Percentiles rank a stretch among this genome's conserved stretches.
These are phyloP conservation scores for Trachymyrmex septentrionalis DNA, from an alignment of 1,140 invertebrate genomes.

Conservation along the genomic window DNA sequence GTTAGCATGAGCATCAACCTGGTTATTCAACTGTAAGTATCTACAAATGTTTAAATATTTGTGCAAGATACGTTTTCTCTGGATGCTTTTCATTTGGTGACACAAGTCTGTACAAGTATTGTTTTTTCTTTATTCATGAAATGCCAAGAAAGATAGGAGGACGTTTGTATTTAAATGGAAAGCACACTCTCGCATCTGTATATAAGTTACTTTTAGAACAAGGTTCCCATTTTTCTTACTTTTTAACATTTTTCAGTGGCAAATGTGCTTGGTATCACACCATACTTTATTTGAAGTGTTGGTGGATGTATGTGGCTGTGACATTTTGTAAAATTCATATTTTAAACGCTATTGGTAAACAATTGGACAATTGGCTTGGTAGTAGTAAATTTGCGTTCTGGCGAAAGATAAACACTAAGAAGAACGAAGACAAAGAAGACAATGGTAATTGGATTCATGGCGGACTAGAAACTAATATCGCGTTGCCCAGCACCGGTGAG, in stretches of 20 bases:
- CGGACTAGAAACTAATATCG: slow-evolving; percentile 93
- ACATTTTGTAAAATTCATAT: slow-evolving; percentile 83
- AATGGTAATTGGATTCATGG: slow-evolving; percentile 84
- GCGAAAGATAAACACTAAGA: slow-evolving; percentile 88
- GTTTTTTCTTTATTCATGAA: no score
- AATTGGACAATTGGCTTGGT: slow-evolving; percentile 88
- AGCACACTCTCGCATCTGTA: no score
- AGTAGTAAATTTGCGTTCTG: slow-evolving; percentile 88
- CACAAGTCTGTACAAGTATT: no score
- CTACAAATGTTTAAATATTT: background rate
- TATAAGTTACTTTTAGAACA: background rate
- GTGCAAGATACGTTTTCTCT: no score
- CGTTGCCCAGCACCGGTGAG: slow-evolving; percentile 95
- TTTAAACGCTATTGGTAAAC: slow-evolving; percentile 86
- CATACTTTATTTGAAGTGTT: slow-evolving; percentile 84
- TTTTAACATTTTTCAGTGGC: slow-evolving; percentile 77
- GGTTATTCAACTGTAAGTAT: slow-evolving; percentile 91
- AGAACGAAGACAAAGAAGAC: slow-evolving; percentile 85
- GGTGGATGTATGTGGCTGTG: slow-evolving; percentile 80
- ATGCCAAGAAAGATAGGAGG: no score
- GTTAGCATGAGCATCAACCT: slow-evolving; percentile 92
- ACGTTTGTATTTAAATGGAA: no score
- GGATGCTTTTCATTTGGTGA: no score
- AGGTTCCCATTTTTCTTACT: background rate
- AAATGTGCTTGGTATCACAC: slow-evolving; percentile 84